phyloP scores from a whole-genome alignment of 1,140 invertebrate species.

The Drosophila willistoni region DNA sequence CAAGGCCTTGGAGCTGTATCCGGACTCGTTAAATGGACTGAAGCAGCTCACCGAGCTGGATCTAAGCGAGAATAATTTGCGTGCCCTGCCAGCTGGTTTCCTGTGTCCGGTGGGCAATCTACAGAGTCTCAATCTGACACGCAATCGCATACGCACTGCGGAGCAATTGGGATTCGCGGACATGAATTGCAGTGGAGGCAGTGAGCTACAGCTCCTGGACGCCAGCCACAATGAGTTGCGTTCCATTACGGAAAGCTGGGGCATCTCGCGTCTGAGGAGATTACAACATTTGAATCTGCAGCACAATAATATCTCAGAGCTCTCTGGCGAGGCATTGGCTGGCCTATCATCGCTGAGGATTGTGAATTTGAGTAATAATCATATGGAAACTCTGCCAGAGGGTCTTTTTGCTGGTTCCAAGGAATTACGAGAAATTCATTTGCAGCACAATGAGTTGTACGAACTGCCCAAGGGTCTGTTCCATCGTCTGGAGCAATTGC shows the following conservation, averaged over 20 bases:
- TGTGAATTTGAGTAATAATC: conserved; percentile 93
- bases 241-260: conserved; percentile 88
- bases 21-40: conserved; percentile 88
- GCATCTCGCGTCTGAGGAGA: conserved; percentile 88
- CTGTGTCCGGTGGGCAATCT: conserved; percentile 91
- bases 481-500: conserved; percentile 91
- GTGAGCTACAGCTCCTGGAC: conserved; percentile 88
- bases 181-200: conserved; percentile 85
- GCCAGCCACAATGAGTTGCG: conserved; percentile 91
- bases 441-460: conserved; percentile 91
- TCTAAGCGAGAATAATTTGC: conserved; percentile 92
- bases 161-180: conserved; percentile 89
- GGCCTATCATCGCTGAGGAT: conserved; percentile 90
- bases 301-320: conserved; percentile 92
- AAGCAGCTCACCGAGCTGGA: conserved; percentile 91
- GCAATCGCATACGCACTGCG: conserved; percentile 90
- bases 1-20: conserved; percentile 88
- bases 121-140: conserved; percentile 92
- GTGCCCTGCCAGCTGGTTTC: conserved; percentile 88
- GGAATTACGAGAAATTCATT: conserved; percentile 92
- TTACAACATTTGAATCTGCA: conserved; percentile 91
- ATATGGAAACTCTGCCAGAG: conserved; percentile 89
- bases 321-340: conserved; percentile 90
- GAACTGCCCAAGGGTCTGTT: conserved; percentile 92
- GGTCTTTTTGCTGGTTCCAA: conserved; percentile 90